Conservation (phyloP, 1,140 invertebrate species). For the Bombyx mandarina region DNA sequence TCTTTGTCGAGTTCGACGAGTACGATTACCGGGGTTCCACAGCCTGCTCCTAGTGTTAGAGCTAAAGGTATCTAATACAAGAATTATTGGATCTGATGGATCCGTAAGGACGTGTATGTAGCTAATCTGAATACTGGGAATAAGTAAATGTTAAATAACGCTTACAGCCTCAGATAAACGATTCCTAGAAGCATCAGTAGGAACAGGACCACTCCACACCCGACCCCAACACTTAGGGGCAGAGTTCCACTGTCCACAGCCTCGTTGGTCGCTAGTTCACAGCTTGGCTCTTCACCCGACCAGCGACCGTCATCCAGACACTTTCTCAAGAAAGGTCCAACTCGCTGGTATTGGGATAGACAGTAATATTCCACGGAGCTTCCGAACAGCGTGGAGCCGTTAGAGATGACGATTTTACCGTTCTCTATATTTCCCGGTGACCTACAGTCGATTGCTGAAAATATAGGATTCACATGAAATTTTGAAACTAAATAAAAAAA, state of each 20-base stretch:
- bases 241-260: constrained; percentile 79
- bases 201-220: constrained; percentile 82
- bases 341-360: constrained; percentile 84
- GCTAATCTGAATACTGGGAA: neutral
- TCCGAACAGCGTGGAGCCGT: constrained; percentile 85
- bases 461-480: constrained; percentile 11
- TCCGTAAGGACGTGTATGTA: too few species aligned
- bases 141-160: constrained; percentile 28
- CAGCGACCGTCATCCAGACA: constrained; percentile 86
- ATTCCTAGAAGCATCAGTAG: constrained; percentile 81
- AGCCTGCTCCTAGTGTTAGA: too few species aligned
- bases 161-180: constrained; percentile 83
- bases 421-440: constrained; percentile 85
- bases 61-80: too few species aligned
- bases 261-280: constrained; percentile 76
- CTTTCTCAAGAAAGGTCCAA: constrained; percentile 85
- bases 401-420: constrained; percentile 87
- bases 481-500: neutral
- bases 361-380: constrained; percentile 91
- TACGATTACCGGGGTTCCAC: too few species aligned
- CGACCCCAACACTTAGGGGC: constrained; percentile 84
- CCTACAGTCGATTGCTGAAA: constrained; percentile 86
- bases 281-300: constrained; percentile 86
- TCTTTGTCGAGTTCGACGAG: too few species aligned
- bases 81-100: too few species aligned